phyloP scores from a whole-genome alignment of 2,797 vertebrate species.

The Sylvilagus floridanus region DNA sequence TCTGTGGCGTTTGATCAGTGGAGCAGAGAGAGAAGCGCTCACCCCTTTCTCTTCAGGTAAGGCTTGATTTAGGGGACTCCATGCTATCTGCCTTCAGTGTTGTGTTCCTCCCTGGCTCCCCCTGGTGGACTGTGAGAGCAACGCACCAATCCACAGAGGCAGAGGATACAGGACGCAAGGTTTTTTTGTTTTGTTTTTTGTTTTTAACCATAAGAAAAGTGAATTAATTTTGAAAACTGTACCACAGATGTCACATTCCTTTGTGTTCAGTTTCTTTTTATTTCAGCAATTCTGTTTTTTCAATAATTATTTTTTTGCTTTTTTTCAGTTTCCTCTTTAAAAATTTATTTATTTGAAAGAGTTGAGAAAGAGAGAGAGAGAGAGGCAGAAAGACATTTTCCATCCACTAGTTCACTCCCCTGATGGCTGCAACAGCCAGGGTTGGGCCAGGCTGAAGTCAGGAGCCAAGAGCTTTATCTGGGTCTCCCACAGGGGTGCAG shows the following conservation, averaged over 20 bases:
- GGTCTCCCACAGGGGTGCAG: no score
- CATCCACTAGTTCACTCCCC: no score
- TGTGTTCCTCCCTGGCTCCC: neutral
- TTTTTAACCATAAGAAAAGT: neutral
- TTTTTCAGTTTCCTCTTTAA: neutral
- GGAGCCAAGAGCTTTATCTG: no score
- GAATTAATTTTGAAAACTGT: slow-evolving; percentile 43
- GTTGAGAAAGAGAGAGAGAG: no score
- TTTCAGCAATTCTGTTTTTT: slow-evolving; percentile 28
- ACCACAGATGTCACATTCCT: neutral
- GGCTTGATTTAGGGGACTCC: slow-evolving; percentile 11
- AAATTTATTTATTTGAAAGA: no score
- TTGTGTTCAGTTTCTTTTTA: slow-evolving; percentile 30
- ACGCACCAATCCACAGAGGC: neutral
- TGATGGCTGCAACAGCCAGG: no score
- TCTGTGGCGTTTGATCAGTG: neutral
- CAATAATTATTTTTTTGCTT: slow-evolving; percentile 40
- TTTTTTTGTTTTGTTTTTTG: neutral
- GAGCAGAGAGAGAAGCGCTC: neutral
- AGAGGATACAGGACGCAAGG: neutral
- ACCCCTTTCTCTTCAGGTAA: neutral
- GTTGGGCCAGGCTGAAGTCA: no score
- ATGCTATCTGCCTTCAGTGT: neutral
- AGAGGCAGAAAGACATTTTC: no score
- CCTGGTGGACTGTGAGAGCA: neutral